Evolutionary conservation across 2,113 vertebrate genomes (phyloP).

Genomic region (Actenoides hombroni): DNA sequence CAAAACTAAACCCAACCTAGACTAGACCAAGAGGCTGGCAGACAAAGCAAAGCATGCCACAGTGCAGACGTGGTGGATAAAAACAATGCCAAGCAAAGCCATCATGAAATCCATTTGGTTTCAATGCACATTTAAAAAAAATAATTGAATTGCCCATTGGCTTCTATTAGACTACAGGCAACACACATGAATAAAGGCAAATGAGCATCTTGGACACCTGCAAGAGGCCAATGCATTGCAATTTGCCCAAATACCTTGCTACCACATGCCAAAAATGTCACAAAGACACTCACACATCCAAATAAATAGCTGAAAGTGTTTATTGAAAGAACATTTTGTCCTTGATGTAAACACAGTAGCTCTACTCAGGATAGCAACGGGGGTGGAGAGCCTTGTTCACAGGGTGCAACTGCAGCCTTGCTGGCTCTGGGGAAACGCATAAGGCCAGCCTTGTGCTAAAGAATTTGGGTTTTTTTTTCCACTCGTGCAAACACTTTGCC

Average conservation of each 20-base stretch:
- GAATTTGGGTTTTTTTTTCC: constrained; percentile 4
- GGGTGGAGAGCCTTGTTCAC: constrained; percentile 10
- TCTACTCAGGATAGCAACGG: background rate
- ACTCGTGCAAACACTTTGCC: background rate
- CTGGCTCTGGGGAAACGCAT: background rate
- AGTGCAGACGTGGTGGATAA: background rate
- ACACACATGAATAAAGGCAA: rapidly evolving
- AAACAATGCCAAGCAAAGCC: background rate
- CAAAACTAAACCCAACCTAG: background rate
- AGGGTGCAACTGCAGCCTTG: background rate
- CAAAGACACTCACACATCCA: background rate
- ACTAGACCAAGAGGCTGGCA: background rate
- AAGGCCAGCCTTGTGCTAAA: background rate
- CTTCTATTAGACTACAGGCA: background rate
- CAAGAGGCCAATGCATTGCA: background rate
- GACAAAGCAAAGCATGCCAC: background rate
- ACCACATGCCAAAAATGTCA: background rate
- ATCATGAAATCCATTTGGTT: background rate
- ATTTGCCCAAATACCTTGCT: background rate
- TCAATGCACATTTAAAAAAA: background rate
- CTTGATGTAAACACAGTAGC: background rate
- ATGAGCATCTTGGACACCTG: background rate
- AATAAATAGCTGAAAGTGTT: background rate
- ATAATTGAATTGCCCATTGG: rapidly evolving
- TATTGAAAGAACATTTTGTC: background rate